Conservation (phyloP, 2,888 invertebrate genomes). For the Nomada flava region DNA sequence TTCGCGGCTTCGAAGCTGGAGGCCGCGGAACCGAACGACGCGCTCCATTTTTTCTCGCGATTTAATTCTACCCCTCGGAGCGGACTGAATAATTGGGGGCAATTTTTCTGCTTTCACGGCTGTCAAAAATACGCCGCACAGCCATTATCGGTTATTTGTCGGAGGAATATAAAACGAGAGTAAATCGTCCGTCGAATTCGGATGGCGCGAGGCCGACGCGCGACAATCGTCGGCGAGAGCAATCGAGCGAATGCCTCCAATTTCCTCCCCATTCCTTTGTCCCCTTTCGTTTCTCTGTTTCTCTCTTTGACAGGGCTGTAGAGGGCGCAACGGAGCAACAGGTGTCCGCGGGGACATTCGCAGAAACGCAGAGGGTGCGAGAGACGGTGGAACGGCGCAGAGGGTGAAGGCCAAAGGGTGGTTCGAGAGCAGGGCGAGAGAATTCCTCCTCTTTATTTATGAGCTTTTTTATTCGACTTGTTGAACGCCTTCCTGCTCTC, state of each 20-base stretch:
- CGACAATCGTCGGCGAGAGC: conserved; percentile 52
- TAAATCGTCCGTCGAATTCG: conserved; percentile 45
- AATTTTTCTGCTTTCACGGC: not conserved
- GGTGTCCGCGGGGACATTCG: conserved; percentile 84
- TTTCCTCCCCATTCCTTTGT: conserved; percentile 58
- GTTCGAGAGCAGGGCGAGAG: conserved; percentile 70
- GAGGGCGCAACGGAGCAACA: conserved; percentile 78
- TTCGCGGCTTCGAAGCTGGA: not conserved
- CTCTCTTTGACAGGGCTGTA: conserved; percentile 65
- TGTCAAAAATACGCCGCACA: not conserved
- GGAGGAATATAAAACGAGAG: not conserved
- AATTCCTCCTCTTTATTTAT: conserved; percentile 83
- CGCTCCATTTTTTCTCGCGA: not conserved
- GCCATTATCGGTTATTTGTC: not conserved
- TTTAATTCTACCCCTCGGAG: not conserved
- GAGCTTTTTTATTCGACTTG: conserved; percentile 84
- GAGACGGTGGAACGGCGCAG: conserved; percentile 69
- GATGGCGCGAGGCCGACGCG: not conserved
- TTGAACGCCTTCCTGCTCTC: conserved; percentile 75
- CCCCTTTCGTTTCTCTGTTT: conserved; percentile 60
- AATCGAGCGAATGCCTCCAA: conserved; percentile 66
- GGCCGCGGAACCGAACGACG: not conserved
- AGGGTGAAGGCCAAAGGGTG: conserved; percentile 69
- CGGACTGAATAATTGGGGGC: not conserved
- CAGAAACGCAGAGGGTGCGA: conserved; percentile 81